Evolutionary conservation across 2,113 vertebrate genomes (phyloP), one percentile per base, ranked within the genome.

Genomic region (Phylloscopus trochiloides): DNA sequence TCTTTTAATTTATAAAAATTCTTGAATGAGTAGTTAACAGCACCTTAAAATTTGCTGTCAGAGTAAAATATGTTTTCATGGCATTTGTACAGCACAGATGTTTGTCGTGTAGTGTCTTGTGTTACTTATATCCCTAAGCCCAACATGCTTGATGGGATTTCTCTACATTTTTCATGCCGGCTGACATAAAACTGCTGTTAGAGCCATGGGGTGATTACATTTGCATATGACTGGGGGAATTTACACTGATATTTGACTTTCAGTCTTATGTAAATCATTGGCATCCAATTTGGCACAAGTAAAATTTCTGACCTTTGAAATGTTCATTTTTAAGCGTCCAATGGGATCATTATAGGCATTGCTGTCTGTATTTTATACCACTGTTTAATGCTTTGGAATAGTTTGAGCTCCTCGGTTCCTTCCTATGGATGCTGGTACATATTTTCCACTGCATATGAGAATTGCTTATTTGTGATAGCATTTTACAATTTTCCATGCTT

Each of bases 271-370:
- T 96, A 98, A 98, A 98, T 98, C 93, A 96, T 88, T 59, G 77
- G 72, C 94, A 96, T 97, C 96, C 98, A 95, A 94, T 98, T 98
- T 97, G 94, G 95, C 95, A 96, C 92, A 97, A 94, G 96, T 91
- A 95, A 97, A 98, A 98, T 95, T 95, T 96, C 94, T 98, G 98
- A 98, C 98, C 98, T 99, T 99, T 98, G 94, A 91, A 96, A 97
- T 96, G 96, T 97, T 96, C 96, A 94, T 95, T 97, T 96, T 92
- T 86, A 86, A 88, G 90, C 96, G 88, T 94, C 90, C 67, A n/a
- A 58, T 92, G 93, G 88, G 94, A 97, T 98, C 96, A 71, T 97
- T 97, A 88, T 7, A 63, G 86, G 77, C 94, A 91, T 84, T 94
- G 94, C 96, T 97, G 86, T 88, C 88, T 95, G 13, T 96, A 91